These are phyloP conservation scores for Abscondita cerata DNA, from an alignment of 2,888 invertebrate genomes.

Conservation along the genomic window DNA sequence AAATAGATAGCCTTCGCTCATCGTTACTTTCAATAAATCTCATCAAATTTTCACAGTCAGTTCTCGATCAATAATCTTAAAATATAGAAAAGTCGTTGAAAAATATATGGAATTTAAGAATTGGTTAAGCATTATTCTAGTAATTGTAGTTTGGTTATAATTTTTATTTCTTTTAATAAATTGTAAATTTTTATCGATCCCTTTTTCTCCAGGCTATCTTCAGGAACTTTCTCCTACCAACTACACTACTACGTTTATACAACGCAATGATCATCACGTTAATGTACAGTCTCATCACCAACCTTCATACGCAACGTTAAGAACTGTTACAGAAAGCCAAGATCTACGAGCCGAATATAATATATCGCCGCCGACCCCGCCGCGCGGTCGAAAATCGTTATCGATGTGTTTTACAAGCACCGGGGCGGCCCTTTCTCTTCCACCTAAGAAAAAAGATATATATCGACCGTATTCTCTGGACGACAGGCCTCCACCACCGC, in stretches of 20 bases:
- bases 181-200: too few species aligned
- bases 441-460: constrained; percentile 91
- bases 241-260: constrained; percentile 79
- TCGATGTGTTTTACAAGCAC: constrained; percentile 88
- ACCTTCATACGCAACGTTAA: constrained; percentile 63
- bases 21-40: too few species aligned
- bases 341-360: constrained; percentile 51
- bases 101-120: too few species aligned
- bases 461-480: constrained; percentile 87
- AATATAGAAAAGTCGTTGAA: too few species aligned
- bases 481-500: constrained; percentile 67
- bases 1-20: too few species aligned
- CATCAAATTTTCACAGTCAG: too few species aligned
- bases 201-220: constrained; percentile 71
- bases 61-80: too few species aligned
- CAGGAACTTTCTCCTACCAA: constrained; percentile 79
- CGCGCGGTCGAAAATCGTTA: constrained; percentile 70
- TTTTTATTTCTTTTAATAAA: too few species aligned
- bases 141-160: too few species aligned
- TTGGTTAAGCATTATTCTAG: too few species aligned
- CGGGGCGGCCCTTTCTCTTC: constrained; percentile 80
- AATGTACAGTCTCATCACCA: constrained; percentile 54
- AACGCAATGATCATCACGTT: constrained; percentile 66
- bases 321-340: constrained; percentile 62
- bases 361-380: constrained; percentile 34